Evolutionary conservation across 2,888 invertebrate genomes (phyloP).

Genomic region (Epistrophe grossulariae): DNA sequence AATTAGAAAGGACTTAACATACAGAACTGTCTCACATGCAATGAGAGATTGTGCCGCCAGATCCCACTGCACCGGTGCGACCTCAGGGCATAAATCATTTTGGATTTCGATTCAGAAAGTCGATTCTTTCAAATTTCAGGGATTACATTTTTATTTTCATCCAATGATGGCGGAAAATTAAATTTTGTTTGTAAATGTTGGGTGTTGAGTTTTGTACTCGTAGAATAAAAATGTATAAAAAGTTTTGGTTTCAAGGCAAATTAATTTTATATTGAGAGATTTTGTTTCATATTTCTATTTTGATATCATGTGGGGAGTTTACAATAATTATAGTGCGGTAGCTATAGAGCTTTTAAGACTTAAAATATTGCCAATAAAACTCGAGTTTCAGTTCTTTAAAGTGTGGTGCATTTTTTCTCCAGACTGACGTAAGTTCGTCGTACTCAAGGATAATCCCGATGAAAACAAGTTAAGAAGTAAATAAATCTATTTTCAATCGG

Average conservation of each 20-base stretch:
- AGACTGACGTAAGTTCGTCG: too few relatives aligned
- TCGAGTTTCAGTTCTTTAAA: too few relatives aligned
- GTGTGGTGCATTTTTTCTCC: too few relatives aligned
- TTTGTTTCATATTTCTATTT: neutral
- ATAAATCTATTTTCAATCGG: too few relatives aligned
- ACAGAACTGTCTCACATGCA: constrained; percentile 65
- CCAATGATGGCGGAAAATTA: constrained; percentile 64
- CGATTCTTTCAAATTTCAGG: constrained; percentile 54
- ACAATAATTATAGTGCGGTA: too few relatives aligned
- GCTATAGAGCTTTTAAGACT: too few relatives aligned
- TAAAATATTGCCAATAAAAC: too few relatives aligned
- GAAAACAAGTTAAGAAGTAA: too few relatives aligned
- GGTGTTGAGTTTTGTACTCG: neutral
- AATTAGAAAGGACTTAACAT: constrained; percentile 76
- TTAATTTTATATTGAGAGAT: constrained; percentile 3
- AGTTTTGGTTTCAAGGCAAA: neutral
- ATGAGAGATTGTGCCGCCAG: constrained; percentile 59
- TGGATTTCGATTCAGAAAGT: constrained; percentile 62
- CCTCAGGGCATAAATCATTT: constrained; percentile 71
- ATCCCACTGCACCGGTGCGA: constrained; percentile 54
- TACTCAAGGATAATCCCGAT: too few relatives aligned
- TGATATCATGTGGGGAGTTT: neutral
- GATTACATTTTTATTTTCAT: constrained; percentile 36
- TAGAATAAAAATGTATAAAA: neutral
- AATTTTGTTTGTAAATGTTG: constrained; percentile 44